Evolutionary conservation across 2,797 vertebrate genomes (phyloP).

Genomic region (Phylloscopus collybita): DNA sequence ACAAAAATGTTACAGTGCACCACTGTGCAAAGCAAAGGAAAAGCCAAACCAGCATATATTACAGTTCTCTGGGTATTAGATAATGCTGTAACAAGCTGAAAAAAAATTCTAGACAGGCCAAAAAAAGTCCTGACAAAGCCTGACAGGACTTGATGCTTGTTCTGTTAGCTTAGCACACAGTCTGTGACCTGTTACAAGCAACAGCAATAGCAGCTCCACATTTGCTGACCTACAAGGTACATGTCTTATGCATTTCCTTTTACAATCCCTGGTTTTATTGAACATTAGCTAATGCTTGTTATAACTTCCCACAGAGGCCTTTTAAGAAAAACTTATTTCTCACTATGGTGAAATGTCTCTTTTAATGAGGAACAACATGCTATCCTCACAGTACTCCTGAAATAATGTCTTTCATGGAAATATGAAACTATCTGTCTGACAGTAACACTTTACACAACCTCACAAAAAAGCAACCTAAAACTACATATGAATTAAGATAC

Average conservation of each 20-base stretch:
- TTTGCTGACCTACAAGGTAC: neutral
- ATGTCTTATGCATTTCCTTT: neutral
- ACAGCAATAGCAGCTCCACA: neutral
- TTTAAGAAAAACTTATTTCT: neutral
- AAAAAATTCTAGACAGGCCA: neutral
- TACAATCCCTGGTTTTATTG: neutral
- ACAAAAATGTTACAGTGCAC: neutral
- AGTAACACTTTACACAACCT: neutral
- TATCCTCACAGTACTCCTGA: neutral
- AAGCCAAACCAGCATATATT: neutral
- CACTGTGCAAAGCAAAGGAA: neutral
- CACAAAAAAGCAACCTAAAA: neutral
- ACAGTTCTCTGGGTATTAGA: neutral
- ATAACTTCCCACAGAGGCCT: neutral
- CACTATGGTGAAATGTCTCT: neutral
- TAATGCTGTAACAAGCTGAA: neutral
- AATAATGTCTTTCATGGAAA: neutral
- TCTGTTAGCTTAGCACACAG: neutral
- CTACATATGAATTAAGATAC: neutral
- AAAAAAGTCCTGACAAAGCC: neutral
- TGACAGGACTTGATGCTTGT: neutral
- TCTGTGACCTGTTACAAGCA: neutral
- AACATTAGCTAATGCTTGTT: neutral
- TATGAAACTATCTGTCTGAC: slow-evolving; percentile 11
- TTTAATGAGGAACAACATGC: neutral